Evolutionary conservation across 2,888 invertebrate genomes (phyloP).

Genomic region (Nowickia ferox): DNA sequence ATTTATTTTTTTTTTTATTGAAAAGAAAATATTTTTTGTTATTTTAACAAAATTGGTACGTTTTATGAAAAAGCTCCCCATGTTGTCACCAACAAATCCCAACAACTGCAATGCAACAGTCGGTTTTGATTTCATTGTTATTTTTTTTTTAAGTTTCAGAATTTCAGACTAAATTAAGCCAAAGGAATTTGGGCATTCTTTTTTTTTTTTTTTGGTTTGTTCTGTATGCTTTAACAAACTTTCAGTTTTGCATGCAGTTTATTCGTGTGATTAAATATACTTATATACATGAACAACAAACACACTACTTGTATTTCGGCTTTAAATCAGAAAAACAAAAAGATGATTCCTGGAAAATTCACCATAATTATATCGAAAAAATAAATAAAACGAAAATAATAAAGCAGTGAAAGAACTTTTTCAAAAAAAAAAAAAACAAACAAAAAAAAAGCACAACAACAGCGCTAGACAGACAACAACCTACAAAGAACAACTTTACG

Average conservation of each 20-base stretch:
- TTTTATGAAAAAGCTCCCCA: neutral
- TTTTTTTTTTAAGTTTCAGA: constrained; percentile 37
- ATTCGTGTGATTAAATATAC: constrained; percentile 33
- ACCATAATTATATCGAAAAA: constrained; percentile 52
- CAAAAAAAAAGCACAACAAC: constrained; percentile 6
- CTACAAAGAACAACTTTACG: constrained; percentile 50
- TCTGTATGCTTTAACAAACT: constrained; percentile 6
- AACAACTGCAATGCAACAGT: neutral
- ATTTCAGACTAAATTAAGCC: constrained; percentile 53
- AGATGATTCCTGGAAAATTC: constrained; percentile 62
- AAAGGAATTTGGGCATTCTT: constrained; percentile 42
- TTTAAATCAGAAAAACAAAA: constrained; percentile 40
- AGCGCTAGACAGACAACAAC: neutral
- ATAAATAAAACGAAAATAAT: constrained; percentile 31
- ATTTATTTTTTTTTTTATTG: too few species aligned
- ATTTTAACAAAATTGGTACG: too few species aligned
- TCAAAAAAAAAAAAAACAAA: constrained; percentile 10
- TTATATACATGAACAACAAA: too few species aligned
- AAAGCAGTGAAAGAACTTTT: constrained; percentile 46
- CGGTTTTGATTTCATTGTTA: neutral
- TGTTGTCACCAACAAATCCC: constrained; percentile 4
- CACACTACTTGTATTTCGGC: constrained; percentile 17
- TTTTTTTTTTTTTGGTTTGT: constrained; percentile 1
- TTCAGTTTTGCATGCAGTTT: constrained; percentile 45
- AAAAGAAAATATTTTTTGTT: too few species aligned